These are phyloP conservation scores for Allolobophora icterica DNA, from an alignment of 2,888 invertebrate species.

Conservation along the genomic window DNA sequence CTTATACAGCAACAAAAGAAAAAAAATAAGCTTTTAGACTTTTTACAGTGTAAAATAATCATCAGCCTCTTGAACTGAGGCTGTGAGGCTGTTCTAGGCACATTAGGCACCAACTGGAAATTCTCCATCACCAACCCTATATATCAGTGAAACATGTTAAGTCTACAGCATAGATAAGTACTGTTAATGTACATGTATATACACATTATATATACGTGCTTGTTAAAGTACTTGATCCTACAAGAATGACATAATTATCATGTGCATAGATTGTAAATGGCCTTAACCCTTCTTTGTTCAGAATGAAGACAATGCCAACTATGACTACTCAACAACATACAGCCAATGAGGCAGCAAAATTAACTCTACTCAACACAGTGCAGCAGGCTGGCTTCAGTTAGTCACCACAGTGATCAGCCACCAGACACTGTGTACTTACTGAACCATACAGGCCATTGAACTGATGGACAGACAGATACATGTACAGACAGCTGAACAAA, in stretches of 20 bases:
- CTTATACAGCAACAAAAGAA: neutral
- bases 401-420: neutral
- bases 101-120: neutral
- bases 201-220: too few relatives aligned
- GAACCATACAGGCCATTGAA: neutral
- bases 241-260: neutral
- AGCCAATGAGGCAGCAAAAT: too few relatives aligned
- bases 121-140: neutral
- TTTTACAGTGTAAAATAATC: neutral
- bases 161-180: neutral
- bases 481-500: too few relatives aligned
- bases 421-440: neutral
- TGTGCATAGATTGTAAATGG: neutral
- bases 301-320: neutral
- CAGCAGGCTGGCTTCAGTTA: neutral
- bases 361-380: neutral
- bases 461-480: too few relatives aligned
- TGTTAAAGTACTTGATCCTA: neutral
- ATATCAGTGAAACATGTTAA: too few relatives aligned
- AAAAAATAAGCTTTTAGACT: neutral
- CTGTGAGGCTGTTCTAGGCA: neutral
- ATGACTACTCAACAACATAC: neutral
- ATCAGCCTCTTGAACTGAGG: neutral
- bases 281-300: neutral
- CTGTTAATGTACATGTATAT: neutral